Conservation (phyloP, 2,888 invertebrate species). For the Eudemis profundana region DNA sequence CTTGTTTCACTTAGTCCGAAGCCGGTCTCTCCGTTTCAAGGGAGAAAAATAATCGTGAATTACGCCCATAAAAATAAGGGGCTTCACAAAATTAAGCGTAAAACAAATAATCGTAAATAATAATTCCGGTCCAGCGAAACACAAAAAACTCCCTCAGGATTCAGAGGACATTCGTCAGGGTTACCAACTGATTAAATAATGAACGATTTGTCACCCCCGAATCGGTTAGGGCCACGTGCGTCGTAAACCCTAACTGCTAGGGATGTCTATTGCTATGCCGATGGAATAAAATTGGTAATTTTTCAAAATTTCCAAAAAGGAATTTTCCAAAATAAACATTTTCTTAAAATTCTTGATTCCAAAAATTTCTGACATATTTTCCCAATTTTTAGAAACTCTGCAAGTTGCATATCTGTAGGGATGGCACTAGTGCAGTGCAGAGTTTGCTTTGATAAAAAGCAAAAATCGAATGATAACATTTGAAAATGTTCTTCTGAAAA, state of each 20-base stretch:
- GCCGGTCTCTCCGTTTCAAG: no score
- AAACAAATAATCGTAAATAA: conserved; percentile 37
- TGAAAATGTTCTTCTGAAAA: no score
- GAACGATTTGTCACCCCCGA: conserved; percentile 41
- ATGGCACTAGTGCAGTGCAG: no score
- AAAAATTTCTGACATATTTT: no score
- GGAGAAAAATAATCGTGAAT: background rate
- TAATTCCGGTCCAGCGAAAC: conserved; percentile 12
- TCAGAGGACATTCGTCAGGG: conserved; percentile 34
- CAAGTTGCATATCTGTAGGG: no score
- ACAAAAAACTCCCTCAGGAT: conserved; percentile 27
- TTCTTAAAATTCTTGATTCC: no score
- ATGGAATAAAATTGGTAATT: background rate
- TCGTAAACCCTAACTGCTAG: conserved; percentile 28
- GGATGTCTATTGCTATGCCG: background rate
- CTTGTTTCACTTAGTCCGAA: no score
- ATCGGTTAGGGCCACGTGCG: conserved; percentile 37
- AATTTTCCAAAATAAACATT: background rate
- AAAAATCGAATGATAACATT: no score
- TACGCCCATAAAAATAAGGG: conserved; percentile 12
- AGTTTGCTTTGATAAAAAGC: no score
- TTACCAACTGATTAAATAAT: conserved; percentile 43
- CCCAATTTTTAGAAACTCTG: no score
- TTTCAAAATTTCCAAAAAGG: background rate
- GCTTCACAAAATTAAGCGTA: conserved; percentile 25